Percentiles rank a stretch among this genome's conserved stretches.
phyloP scores from a whole-genome alignment of 2,797 vertebrate genomes.

The Sciaenops ocellatus region DNA sequence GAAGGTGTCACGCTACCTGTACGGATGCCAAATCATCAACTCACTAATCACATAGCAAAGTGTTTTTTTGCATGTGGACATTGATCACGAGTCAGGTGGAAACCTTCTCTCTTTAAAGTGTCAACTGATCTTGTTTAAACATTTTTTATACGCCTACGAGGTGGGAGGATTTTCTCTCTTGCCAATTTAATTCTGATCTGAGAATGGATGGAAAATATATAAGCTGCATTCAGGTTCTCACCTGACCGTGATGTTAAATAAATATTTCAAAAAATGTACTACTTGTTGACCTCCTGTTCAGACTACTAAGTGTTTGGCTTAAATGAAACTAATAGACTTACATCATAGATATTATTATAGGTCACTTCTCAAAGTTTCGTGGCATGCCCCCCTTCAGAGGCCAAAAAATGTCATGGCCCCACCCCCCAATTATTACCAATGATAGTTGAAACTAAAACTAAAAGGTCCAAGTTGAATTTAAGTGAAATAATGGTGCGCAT shows the following conservation, averaged over 20 bases:
- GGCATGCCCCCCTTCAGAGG: no score
- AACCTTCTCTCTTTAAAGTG: neutral
- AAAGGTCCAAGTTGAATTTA: no score
- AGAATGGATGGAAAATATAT: neutral
- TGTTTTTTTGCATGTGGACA: neutral
- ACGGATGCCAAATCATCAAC: neutral
- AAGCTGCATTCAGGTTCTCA: no score
- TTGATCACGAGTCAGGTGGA: no score
- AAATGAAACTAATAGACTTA: conserved; percentile 1
- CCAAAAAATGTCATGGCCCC: no score
- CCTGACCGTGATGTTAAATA: neutral
- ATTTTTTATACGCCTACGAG: neutral
- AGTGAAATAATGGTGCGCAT: no score
- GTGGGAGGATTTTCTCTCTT: neutral
- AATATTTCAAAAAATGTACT: neutral
- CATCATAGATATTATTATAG: neutral
- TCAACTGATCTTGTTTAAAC: neutral
- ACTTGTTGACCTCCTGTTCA: neutral
- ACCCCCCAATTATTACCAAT: no score
- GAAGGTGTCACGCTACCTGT: neutral
- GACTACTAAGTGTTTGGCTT: neutral
- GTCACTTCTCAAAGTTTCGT: no score
- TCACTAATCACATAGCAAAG: conserved; percentile 17
- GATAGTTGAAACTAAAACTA: no score
- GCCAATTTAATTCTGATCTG: neutral